Evolutionary conservation across 1,140 invertebrate genomes (phyloP).

Genomic region (Drosophila ohnishii): DNA sequence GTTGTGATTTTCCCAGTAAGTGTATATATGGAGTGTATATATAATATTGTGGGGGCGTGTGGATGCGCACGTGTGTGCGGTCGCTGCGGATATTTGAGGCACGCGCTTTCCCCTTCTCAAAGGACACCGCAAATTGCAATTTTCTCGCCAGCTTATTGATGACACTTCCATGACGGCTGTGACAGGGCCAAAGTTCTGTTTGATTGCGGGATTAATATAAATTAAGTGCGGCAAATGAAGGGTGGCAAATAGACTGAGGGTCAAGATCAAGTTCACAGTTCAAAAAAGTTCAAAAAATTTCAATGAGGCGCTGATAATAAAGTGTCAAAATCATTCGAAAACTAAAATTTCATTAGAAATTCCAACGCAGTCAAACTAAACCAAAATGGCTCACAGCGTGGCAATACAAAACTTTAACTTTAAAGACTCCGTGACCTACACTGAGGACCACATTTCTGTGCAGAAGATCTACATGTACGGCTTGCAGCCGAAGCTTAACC

Average conservation of each 20-base stretch:
- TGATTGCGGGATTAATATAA: constrained; percentile 49
- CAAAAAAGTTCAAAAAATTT: too few species aligned
- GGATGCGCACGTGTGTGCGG: constrained; percentile 20
- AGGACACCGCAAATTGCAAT: constrained; percentile 33
- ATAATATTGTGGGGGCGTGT: neutral
- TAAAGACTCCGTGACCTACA: too few species aligned
- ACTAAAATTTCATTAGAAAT: too few species aligned
- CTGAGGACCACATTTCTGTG: too few species aligned
- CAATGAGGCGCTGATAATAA: too few species aligned
- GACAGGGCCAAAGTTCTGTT: constrained; percentile 30
- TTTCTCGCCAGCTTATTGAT: constrained; percentile 24
- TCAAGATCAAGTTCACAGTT: constrained; percentile 9
- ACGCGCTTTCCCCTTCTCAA: constrained; percentile 18
- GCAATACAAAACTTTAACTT: too few species aligned
- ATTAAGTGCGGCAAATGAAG: constrained; percentile 36
- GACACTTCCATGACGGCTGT: constrained; percentile 21
- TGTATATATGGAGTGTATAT: neutral
- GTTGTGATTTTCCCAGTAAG: constrained; percentile 25
- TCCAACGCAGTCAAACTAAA: too few species aligned
- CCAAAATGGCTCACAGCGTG: too few species aligned
- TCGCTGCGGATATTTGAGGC: constrained; percentile 42
- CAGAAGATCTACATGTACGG: too few species aligned
- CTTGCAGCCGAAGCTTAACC: too few species aligned
- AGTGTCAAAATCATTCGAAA: too few species aligned
- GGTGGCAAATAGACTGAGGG: neutral